Conservation (phyloP, 2,113 vertebrate species). For the Cebus imitator region DNA sequence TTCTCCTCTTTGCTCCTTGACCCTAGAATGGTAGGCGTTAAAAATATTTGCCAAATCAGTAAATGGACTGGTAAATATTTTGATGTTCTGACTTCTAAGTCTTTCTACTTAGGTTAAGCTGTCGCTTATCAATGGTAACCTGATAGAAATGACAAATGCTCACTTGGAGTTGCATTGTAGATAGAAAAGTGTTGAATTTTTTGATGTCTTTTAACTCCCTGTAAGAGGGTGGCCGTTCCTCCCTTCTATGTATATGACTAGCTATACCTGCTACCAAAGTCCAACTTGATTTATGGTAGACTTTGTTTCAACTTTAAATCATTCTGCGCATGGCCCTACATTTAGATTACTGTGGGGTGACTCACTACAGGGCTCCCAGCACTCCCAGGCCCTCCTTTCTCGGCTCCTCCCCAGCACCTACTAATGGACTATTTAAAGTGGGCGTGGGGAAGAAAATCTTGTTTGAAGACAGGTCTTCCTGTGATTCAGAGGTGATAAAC, state of each 20-base stretch:
- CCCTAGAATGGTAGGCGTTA: background rate
- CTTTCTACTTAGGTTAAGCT: background rate
- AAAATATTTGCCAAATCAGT: background rate
- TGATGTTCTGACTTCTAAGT: background rate
- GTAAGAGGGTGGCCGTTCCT: background rate
- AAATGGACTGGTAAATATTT: background rate
- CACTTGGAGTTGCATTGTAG: background rate
- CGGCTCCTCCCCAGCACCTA: background rate
- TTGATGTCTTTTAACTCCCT: background rate
- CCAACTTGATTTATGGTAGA: background rate
- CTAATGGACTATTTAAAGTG: background rate
- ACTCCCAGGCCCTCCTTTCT: background rate
- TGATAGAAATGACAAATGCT: background rate
- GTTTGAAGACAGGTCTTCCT: background rate
- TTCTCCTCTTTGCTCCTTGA: background rate
- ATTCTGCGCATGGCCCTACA: background rate
- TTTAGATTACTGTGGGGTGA: background rate
- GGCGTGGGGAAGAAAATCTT: background rate
- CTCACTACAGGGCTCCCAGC: background rate
- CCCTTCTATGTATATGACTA: background rate
- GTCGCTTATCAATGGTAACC: background rate
- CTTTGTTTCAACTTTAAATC: background rate
- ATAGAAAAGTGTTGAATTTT: background rate
- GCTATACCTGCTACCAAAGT: background rate
- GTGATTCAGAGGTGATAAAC: constrained; percentile 26